Evolutionary conservation across 2,888 invertebrate species (phyloP).

Genomic region (Eueremaeus valkanovi): DNA sequence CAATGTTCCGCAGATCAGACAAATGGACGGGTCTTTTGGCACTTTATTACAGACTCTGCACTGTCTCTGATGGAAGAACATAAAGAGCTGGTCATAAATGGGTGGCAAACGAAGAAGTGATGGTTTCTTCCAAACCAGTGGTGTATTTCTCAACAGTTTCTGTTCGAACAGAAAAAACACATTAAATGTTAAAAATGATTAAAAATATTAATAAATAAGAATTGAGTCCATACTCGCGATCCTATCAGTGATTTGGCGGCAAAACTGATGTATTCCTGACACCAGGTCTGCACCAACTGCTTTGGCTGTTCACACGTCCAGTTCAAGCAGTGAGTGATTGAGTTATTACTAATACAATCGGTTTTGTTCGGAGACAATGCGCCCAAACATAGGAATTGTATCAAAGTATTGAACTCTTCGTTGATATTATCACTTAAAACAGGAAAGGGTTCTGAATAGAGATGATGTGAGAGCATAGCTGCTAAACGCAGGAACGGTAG

Average conservation of each 20-base stretch:
- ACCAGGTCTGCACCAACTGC: conserved; percentile 61
- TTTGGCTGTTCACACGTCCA: conserved; percentile 47
- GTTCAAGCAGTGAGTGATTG: conserved; percentile 9
- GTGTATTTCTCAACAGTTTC: conserved; percentile 60
- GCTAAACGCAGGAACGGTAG: conserved; percentile 62
- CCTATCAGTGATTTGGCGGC: conserved; percentile 58
- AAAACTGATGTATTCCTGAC: conserved; percentile 59
- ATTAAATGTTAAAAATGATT: neutral
- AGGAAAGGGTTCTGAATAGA: conserved; percentile 54
- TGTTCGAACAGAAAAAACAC: conserved; percentile 22
- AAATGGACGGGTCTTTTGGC: conserved; percentile 86
- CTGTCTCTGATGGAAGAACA: conserved; percentile 83
- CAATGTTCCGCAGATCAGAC: conserved; percentile 85
- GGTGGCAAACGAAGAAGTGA: conserved; percentile 76
- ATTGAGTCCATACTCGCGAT: conserved; percentile 54
- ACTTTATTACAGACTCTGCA: conserved; percentile 83
- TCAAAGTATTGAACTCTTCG: conserved; percentile 37
- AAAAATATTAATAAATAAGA: neutral
- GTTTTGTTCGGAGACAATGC: neutral
- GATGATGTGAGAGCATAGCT: conserved; percentile 73
- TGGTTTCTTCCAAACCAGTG: conserved; percentile 74
- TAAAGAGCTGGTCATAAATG: conserved; percentile 86
- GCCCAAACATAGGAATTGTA: conserved; percentile 9
- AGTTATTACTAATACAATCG: neutral
- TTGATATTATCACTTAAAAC: neutral